Evolutionary conservation across 2,113 vertebrate genomes (phyloP), one percentile per base, ranked within the genome.

Genomic region (Notiomystis cincta): DNA sequence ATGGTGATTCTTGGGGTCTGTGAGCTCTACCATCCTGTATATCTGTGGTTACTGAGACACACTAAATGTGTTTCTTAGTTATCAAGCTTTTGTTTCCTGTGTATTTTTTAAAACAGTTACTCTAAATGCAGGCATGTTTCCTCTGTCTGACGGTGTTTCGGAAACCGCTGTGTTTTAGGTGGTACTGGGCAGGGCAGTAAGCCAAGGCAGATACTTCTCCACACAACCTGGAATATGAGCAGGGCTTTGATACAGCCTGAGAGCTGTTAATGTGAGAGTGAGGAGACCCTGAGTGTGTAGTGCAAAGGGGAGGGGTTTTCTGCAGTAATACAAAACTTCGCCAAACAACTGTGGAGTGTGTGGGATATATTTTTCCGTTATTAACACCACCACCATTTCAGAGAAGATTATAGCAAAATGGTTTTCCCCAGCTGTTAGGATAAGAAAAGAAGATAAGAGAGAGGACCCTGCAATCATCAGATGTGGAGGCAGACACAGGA

Each of bases 241-340:
- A 70, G 24, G 11, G 28, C 4, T 44, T 66, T 84, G 73, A 12
- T 53, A 8, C 0, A 1, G n/a, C n/a, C 21, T 0, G 0, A 8
- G 2, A 15, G 50, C 67, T 83, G 9, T 22, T 66, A 37, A n/a
- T 22, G 33, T 1, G 1, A 19, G 38, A 62, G 21, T 66, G 61
- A 83, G 27, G 47, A 58, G 54, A 47, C 28, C 14, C 28, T 47
- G 22, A 73, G 21, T 19, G 19, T 54, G 24, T 51, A 62, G n/a
- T 35, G 51, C 24, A 51, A 35, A 58, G 28, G 71, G 37, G 47
- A 50, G 14, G 6, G 23, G 89, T 75, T 70, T 78, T 60, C 27
- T n/a, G 20, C 20, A 6, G 44, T 51, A 40, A 24, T 19, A 6
- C 14, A 54, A n/a, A 54, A n/a, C 15, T 69, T 71, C 33, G 25